Percentiles rank a stretch among this genome's conserved stretches.
Conservation (phyloP, 2,888 invertebrate genomes). For the Philereme transversata region DNA sequence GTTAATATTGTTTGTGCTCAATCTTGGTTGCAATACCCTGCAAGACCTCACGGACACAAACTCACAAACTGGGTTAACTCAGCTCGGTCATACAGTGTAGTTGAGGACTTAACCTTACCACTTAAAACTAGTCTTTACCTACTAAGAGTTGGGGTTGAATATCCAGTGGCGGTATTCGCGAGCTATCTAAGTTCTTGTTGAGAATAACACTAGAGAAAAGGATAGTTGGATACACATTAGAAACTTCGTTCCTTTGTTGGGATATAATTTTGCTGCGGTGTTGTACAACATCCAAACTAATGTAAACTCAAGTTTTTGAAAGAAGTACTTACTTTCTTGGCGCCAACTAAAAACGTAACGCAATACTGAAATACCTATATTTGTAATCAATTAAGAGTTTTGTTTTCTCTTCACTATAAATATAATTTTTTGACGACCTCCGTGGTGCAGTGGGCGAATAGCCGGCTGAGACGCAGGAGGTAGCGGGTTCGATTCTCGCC, state of each 20-base stretch:
- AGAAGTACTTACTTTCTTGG: neutral
- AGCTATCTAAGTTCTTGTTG: conserved; percentile 16
- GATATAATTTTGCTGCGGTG: conserved; percentile 15
- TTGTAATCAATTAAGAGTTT: no score
- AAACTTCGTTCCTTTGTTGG: conserved; percentile 19
- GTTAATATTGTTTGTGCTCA: conserved; percentile 19
- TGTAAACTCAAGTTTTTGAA: conserved; percentile 1
- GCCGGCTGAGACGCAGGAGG: no score
- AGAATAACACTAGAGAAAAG: conserved; percentile 16
- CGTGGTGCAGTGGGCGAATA: no score
- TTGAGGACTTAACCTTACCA: conserved; percentile 14
- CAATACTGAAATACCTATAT: no score
- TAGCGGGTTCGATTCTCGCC: no score
- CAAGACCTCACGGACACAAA: conserved; percentile 18
- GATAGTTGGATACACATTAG: conserved; percentile 20
- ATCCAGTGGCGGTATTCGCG: neutral
- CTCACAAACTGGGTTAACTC: conserved; percentile 27
- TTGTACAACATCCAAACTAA: neutral
- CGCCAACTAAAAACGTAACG: no score
- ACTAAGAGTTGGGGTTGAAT: conserved; percentile 1
- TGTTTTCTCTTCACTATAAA: no score
- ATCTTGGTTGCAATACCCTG: conserved; percentile 17
- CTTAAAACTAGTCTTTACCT: conserved; percentile 4
- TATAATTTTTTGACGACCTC: no score
- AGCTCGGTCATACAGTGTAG: conserved; percentile 18